Evolutionary conservation across 2,113 vertebrate species (phyloP).

Genomic region (Myrmophylax atrothorax): DNA sequence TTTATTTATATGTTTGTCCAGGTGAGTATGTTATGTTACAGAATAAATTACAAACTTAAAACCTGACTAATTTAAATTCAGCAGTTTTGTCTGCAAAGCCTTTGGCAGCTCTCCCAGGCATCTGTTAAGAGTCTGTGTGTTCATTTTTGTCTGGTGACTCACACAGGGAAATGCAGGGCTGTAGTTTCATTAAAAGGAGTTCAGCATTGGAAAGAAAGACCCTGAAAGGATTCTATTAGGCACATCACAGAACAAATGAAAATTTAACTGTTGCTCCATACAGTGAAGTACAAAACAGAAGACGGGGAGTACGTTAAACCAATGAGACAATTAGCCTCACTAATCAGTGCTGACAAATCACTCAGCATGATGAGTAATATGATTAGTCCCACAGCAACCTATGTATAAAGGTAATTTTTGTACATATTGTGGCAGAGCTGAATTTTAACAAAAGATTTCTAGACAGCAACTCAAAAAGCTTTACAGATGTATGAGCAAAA

Average conservation of each 20-base stretch:
- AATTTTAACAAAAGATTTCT: neutral
- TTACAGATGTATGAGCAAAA: neutral
- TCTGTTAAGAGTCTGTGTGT: neutral
- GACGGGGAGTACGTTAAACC: neutral
- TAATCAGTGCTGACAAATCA: neutral
- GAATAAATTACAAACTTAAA: neutral
- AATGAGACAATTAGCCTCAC: neutral
- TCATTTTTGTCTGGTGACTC: neutral
- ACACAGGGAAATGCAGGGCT: neutral
- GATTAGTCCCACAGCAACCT: neutral
- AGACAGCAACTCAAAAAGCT: neutral
- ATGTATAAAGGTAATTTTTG: neutral
- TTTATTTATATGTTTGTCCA: neutral
- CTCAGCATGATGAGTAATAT: neutral
- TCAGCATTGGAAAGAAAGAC: neutral
- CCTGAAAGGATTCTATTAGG: neutral
- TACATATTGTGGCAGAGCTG: neutral
- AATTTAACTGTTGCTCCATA: neutral
- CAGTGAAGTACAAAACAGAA: neutral
- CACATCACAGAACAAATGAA: neutral
- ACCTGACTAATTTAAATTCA: neutral
- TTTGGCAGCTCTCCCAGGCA: neutral
- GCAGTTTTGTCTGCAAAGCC: neutral
- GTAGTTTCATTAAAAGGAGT: neutral
- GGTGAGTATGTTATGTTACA: neutral